These are phyloP conservation scores for Pseudorasbora parva DNA, from an alignment of 2,113 vertebrate genomes.

Conservation along the genomic window DNA sequence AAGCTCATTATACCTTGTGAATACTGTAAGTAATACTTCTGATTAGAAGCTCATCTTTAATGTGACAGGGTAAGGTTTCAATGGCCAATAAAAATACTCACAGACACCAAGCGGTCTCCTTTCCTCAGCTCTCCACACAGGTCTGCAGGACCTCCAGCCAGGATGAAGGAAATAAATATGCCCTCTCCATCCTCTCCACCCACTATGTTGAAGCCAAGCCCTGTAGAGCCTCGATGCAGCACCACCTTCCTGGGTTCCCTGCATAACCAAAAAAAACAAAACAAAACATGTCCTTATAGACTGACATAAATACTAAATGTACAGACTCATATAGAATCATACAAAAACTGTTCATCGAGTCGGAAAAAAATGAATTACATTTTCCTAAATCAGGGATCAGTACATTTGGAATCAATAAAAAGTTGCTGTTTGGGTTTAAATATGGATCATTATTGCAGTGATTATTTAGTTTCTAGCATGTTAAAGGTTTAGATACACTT, in stretches of 20 bases:
- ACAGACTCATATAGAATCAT: not conserved
- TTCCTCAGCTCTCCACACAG: conserved; percentile 95
- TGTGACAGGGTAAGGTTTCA: not conserved
- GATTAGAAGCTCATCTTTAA: not conserved
- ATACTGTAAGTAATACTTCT: not conserved
- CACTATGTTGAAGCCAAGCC: conserved; percentile 98
- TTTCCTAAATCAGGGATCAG: not conserved
- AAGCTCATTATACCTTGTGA: not conserved
- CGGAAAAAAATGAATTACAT: not conserved
- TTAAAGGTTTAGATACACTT: no score
- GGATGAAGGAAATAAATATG: conserved; percentile 99
- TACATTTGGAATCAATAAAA: not conserved
- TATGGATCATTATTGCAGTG: no score
- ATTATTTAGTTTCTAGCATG: no score
- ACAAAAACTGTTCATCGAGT: not conserved
- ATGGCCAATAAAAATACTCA: conserved; percentile 64
- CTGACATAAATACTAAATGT: not conserved
- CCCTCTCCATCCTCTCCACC: conserved; percentile 98
- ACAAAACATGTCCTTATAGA: not conserved
- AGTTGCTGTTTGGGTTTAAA: no score
- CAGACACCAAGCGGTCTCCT: conserved; percentile 94
- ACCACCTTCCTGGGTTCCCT: conserved; percentile 94
- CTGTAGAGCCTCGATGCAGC: conserved; percentile 91
- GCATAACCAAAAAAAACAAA: not conserved
- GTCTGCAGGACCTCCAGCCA: conserved; percentile 95